These are phyloP conservation scores for Cheilinus undulatus DNA, from an alignment of 2,113 vertebrate species.

Conservation along the genomic window DNA sequence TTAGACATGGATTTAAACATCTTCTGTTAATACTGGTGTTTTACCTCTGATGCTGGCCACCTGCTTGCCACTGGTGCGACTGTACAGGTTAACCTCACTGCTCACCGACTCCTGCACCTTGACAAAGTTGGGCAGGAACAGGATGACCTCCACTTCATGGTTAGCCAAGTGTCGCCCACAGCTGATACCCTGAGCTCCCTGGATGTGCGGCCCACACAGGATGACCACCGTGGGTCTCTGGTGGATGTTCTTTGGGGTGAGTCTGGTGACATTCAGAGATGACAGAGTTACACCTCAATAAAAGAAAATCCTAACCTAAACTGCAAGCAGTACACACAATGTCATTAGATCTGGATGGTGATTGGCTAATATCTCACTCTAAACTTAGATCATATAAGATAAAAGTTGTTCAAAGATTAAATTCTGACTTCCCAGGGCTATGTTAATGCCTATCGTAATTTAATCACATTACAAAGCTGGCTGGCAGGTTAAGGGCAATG, in stretches of 20 bases:
- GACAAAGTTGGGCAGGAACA: constrained; percentile 93
- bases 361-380: too few relatives aligned
- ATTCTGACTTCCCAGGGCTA: too few relatives aligned
- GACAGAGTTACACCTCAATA: neutral
- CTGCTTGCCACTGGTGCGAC: constrained; percentile 89
- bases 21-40: neutral
- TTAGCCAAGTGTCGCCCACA: constrained; percentile 93
- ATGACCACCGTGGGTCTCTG: constrained; percentile 92
- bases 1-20: neutral
- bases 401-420: too few relatives aligned
- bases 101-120: constrained; percentile 93
- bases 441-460: too few relatives aligned
- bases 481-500: too few relatives aligned
- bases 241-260: constrained; percentile 95
- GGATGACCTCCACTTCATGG: constrained; percentile 92
- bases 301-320: too few relatives aligned
- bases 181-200: constrained; percentile 95
- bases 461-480: too few relatives aligned
- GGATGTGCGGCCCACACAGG: constrained; percentile 92
- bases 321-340: too few relatives aligned
- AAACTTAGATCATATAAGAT: too few relatives aligned
- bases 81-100: constrained; percentile 90
- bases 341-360: neutral
- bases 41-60: constrained; percentile 91
- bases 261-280: constrained; percentile 72